Percentiles rank a stretch among this genome's conserved stretches.
phyloP scores from a whole-genome alignment of 2,797 vertebrate genomes.

The Carduelis carduelis region DNA sequence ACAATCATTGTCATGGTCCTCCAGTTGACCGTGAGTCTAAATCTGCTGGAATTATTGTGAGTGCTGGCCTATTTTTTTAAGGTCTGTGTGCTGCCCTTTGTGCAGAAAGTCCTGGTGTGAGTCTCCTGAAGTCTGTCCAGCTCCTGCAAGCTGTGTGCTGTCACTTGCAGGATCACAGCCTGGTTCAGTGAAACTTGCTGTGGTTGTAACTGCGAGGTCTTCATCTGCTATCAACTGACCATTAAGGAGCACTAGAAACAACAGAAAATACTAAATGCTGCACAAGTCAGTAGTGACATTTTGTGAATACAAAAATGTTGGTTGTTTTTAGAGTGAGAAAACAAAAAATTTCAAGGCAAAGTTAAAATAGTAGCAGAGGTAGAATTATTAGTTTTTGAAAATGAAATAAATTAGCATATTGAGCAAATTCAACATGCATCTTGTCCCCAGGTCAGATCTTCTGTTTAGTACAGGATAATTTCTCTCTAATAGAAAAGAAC shows the following conservation, averaged over 20 bases:
- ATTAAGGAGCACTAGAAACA: not conserved
- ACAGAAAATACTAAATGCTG: not conserved
- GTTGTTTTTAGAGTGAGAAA: not conserved
- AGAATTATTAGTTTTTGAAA: not conserved
- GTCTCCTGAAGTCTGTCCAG: not conserved
- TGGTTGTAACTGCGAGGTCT: not conserved
- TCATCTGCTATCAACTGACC: not conserved
- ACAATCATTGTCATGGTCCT: not conserved
- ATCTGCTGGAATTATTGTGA: not conserved
- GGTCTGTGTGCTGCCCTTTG: not conserved
- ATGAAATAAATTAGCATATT: not conserved
- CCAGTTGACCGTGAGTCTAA: not conserved
- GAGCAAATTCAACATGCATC: not conserved
- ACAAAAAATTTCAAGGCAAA: not conserved
- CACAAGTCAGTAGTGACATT: accelerated
- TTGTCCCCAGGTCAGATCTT: not conserved
- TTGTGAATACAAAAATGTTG: not conserved
- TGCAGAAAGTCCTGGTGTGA: not conserved
- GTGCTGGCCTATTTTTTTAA: not conserved
- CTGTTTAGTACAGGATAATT: not conserved
- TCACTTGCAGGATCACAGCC: not conserved
- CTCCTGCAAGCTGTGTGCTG: not conserved
- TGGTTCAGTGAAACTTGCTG: not conserved
- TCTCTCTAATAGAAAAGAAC: not conserved
- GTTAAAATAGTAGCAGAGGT: not conserved